These are phyloP conservation scores for Brachionus asplanchnoidis DNA, from an alignment of 1,140 invertebrate species.

Conservation along the genomic window DNA sequence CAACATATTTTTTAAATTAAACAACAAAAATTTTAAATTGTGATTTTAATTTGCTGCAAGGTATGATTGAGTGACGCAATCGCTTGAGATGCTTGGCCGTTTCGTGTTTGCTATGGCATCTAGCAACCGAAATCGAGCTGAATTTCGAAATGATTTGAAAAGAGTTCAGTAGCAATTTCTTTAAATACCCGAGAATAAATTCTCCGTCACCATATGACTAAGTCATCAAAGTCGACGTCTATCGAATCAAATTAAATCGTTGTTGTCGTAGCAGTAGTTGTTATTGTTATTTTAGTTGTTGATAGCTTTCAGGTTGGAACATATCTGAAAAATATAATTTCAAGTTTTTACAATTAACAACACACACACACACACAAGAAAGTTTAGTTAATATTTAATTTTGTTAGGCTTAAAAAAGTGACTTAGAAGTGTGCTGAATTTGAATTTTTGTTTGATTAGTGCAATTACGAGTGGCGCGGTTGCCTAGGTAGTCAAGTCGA, in stretches of 20 bases:
- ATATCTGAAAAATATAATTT: constrained; percentile 23
- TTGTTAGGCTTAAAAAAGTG: constrained; percentile 7
- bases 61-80: not conserved
- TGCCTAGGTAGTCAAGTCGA: not conserved
- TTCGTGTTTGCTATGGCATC: not conserved
- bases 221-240: constrained; percentile 19
- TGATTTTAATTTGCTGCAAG: not conserved
- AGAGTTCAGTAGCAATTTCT: constrained; percentile 8
- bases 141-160: constrained; percentile 15
- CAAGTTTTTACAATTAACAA: constrained; percentile 22
- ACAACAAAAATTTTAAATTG: not conserved
- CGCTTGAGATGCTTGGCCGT: not conserved
- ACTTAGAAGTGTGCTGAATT: not conserved
- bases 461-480: not conserved
- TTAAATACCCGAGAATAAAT: constrained; percentile 27
- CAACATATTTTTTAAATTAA: constrained; percentile 35
- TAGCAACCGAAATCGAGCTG: not conserved
- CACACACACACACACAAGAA: not conserved
- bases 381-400: constrained; percentile 18
- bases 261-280: constrained; percentile 32
- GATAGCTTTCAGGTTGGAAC: constrained; percentile 22
- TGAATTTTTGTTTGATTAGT: not conserved
- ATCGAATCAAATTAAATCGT: constrained; percentile 7
- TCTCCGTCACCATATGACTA: constrained; percentile 34
- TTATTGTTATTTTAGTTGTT: constrained; percentile 30